Percentiles rank a stretch among this genome's conserved stretches.
phyloP scores from a whole-genome alignment of 2,888 invertebrate genomes.

The Ornithoptera priamus region DNA sequence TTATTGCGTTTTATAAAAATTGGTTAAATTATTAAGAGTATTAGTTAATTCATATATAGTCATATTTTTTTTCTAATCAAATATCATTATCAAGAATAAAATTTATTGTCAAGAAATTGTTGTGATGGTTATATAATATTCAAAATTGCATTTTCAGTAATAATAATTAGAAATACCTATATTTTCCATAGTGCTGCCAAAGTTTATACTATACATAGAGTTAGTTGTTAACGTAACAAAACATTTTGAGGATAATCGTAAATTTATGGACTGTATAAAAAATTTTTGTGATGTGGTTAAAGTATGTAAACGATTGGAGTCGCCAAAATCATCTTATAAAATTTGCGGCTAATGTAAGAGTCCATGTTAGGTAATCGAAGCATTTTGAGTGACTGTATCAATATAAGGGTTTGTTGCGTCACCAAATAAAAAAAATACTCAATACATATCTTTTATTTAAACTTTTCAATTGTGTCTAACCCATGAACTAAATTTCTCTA shows the following conservation, averaged over 20 bases:
- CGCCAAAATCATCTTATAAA: background rate
- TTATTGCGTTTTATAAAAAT: constrained; percentile 56
- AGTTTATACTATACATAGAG: constrained; percentile 72
- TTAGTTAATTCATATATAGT: constrained; percentile 35
- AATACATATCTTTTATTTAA: constrained; percentile 39
- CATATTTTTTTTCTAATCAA: constrained; percentile 36
- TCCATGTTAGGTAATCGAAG: constrained; percentile 20
- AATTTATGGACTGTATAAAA: constrained; percentile 63
- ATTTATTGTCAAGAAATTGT: constrained; percentile 73
- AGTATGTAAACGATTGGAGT: constrained; percentile 50
- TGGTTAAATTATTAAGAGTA: constrained; percentile 32
- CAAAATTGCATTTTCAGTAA: constrained; percentile 77
- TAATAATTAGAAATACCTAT: constrained; percentile 69
- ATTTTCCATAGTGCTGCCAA: constrained; percentile 82
- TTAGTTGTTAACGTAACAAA: constrained; percentile 75
- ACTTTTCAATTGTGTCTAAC: background rate
- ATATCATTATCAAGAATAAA: constrained; percentile 44
- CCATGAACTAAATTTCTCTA: too few relatives aligned
- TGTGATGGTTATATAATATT: constrained; percentile 76
- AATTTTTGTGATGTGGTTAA: constrained; percentile 71
- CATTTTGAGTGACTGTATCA: constrained; percentile 31
- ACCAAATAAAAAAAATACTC: constrained; percentile 69
- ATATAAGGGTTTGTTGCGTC: constrained; percentile 58
- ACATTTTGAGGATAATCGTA: constrained; percentile 75
- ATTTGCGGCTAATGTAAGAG: constrained; percentile 3